Conservation (phyloP, 2,113 vertebrate species). For the Xiphophorus couchianus region DNA sequence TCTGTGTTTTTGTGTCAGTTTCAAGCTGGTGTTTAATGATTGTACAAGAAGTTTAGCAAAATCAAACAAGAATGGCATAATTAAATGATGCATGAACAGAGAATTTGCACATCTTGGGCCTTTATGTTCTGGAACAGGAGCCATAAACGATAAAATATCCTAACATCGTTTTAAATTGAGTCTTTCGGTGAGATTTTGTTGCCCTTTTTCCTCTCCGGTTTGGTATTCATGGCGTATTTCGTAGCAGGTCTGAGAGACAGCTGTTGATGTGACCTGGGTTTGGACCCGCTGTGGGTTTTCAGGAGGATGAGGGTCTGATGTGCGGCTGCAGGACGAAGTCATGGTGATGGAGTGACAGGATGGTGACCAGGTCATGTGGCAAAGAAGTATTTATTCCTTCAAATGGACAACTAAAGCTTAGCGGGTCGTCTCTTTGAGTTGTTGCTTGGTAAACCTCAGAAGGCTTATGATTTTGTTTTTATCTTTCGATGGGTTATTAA, state of each 20-base stretch:
- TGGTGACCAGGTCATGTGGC: background rate
- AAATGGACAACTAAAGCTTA: no score
- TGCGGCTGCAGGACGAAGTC: background rate
- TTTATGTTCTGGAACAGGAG: background rate
- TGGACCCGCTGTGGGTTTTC: background rate
- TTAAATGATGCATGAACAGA: no score
- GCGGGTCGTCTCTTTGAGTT: no score
- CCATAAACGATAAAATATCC: background rate
- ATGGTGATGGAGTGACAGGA: conserved; percentile 1
- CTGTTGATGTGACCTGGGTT: conserved; percentile 8
- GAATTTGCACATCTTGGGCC: no score
- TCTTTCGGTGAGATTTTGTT: no score
- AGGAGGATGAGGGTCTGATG: conserved; percentile 16
- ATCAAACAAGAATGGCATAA: background rate
- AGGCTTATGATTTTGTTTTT: no score
- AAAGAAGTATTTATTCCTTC: no score
- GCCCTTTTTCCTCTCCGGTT: background rate
- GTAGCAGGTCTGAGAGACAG: background rate
- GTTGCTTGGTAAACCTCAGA: no score
- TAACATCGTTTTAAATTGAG: background rate
- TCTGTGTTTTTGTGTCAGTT: background rate
- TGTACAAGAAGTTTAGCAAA: background rate
- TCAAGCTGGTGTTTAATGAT: conserved; percentile 1
- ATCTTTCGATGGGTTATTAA: no score
- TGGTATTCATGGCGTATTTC: background rate